Conservation (phyloP, 2,797 vertebrate genomes). For the Xenentodon cancila region DNA sequence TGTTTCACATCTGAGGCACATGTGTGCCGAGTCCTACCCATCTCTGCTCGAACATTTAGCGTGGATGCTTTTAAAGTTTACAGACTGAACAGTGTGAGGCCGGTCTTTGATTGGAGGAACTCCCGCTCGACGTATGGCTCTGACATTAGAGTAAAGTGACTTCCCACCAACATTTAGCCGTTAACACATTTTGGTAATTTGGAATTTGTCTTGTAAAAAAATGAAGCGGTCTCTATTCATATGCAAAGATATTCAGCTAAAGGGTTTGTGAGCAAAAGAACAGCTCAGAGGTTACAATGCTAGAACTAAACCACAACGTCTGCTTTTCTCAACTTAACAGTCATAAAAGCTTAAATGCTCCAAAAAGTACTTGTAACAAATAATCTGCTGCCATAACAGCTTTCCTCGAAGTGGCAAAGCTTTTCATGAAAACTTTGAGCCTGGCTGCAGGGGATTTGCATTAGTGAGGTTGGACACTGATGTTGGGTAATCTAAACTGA, state of each 20-base stretch:
- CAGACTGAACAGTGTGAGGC: conserved; percentile 33
- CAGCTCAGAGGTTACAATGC: too few species aligned
- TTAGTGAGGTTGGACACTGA: conserved; percentile 29
- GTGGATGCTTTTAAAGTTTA: conserved; percentile 28
- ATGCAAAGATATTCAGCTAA: neutral
- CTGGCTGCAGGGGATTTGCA: conserved; percentile 33
- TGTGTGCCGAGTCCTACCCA: conserved; percentile 7
- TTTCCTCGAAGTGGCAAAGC: conserved; percentile 29
- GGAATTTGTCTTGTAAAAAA: conserved; percentile 19
- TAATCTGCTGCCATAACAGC: conserved; percentile 27
- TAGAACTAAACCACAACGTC: neutral
- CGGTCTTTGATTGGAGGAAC: conserved; percentile 28
- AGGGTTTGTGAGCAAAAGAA: too few species aligned
- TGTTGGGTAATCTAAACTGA: conserved; percentile 20
- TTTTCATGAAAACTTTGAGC: conserved; percentile 26
- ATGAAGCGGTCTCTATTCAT: neutral
- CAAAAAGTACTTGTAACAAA: conserved; percentile 18
- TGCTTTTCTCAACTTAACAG: neutral
- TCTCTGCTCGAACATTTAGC: conserved; percentile 38
- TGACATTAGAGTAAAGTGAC: conserved; percentile 26
- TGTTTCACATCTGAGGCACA: conserved; percentile 3
- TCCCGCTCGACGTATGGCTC: conserved; percentile 34
- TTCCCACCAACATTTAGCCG: conserved; percentile 19
- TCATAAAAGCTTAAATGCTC: conserved; percentile 25
- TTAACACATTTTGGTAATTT: conserved; percentile 29